Evolutionary conservation across 2,797 vertebrate genomes (phyloP), one percentile per base, ranked within the genome.

Genomic region (Cottoperca gobio): DNA sequence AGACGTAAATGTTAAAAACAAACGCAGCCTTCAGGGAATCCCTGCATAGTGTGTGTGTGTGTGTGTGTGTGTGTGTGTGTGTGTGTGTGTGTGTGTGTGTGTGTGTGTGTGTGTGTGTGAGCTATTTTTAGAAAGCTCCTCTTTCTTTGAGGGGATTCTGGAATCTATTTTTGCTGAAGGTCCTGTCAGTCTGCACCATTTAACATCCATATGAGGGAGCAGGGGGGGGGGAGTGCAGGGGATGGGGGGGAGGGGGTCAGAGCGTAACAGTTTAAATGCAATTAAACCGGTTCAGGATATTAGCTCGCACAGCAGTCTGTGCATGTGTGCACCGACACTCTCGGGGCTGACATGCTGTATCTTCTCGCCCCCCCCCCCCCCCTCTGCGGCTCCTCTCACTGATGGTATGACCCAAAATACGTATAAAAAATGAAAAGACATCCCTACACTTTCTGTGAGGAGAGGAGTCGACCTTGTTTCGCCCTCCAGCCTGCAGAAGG

Each of bases 81-180:
- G 58, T 66, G 68, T 23, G 65, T 70, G 60, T 46, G 64, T 45
- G 60, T 31, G 61, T 58, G 76, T 43, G 64, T 55, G 73, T 49
- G 58, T 52, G 60, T 39, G 64, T 53, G 72, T 63, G 63, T 45
- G 45, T 37, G 70, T 21, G 61, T 2, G 54, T 0, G 66, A 79
- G 67, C 91, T 95, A 95, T 94, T 93, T 95, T 93, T 96, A 95
- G 94, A 86, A 65, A 35, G 61, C 81, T 83, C 60, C n/a, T 4
- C 91, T 93, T 91, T 79, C 92, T 93, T 93, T 87, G 87, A 89
- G 91, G 86, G 93, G 93, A 91, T 93, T 94, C 84, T 75, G 70
- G 64, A 84, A 73, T 87, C 94, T 96, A 93, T 95, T 95, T 96
- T 89, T 92, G 91, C 88, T 68, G 78, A 84, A 79, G 76, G 72